phyloP scores from a whole-genome alignment of 2,113 vertebrate genomes.

The Cynopterus brachyotis region DNA sequence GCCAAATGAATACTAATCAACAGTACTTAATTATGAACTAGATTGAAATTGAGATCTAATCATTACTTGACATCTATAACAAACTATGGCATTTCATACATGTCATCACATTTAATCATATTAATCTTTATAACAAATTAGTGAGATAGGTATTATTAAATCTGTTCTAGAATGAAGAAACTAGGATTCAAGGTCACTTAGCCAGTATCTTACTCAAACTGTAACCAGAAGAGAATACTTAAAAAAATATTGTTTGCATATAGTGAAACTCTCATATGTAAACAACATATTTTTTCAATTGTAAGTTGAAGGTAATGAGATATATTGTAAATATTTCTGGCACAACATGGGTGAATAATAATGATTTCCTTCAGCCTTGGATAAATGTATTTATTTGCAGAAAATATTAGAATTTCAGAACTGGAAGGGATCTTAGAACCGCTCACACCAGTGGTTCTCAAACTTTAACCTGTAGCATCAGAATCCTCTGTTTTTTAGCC shows the following conservation, averaged over 20 bases:
- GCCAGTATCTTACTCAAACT: neutral
- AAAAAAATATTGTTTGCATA: neutral
- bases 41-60: neutral
- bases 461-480: neutral
- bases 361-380: neutral
- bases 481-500: neutral
- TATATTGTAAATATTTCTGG: neutral
- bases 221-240: neutral
- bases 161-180: neutral
- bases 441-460: neutral
- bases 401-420: neutral
- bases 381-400: neutral
- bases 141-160: neutral
- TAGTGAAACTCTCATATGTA: neutral
- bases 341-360: neutral
- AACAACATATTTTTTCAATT: neutral
- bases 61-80: neutral
- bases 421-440: neutral
- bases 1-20: neutral
- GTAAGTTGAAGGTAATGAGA: neutral
- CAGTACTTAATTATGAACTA: slow-evolving; percentile 32
- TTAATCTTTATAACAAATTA: slow-evolving; percentile 34
- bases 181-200: slow-evolving; percentile 36
- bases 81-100: neutral
- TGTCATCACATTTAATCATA: slow-evolving; percentile 60